Conservation (phyloP, 2,888 invertebrate genomes). For the Falcaria lacertinaria region DNA sequence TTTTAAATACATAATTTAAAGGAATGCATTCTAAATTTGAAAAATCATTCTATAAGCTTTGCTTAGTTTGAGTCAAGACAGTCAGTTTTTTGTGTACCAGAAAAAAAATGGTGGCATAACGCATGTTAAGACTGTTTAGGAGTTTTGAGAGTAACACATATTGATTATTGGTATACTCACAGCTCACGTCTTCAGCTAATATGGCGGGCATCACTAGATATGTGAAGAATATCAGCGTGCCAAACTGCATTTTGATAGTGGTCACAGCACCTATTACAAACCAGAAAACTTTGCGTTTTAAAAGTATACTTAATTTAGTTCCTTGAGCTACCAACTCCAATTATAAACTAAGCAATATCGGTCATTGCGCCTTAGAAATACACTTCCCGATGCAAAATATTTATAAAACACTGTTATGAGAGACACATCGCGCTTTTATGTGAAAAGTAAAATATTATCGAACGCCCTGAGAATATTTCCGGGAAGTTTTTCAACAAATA, state of each 20-base stretch:
- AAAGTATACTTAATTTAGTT: neutral
- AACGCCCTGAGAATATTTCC: slow-evolving; percentile 34
- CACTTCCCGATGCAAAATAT: slow-evolving; percentile 42
- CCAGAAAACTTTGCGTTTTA: too few species aligned
- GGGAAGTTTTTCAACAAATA: slow-evolving; percentile 42
- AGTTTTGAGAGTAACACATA: too few species aligned
- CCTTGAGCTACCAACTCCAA: slow-evolving; percentile 4
- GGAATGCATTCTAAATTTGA: too few species aligned
- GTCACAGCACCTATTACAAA: slow-evolving; percentile 15
- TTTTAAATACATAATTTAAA: too few species aligned
- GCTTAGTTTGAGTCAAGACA: too few species aligned
- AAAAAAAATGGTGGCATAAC: too few species aligned
- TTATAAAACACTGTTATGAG: slow-evolving; percentile 53
- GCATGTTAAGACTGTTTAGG: too few species aligned
- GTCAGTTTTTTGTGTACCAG: slow-evolving; percentile 1
- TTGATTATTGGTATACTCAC: too few species aligned
- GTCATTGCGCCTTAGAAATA: slow-evolving; percentile 47
- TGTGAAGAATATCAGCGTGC: slow-evolving; percentile 35
- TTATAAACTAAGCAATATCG: slow-evolving; percentile 7
- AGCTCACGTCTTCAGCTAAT: slow-evolving; percentile 64
- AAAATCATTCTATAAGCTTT: too few species aligned
- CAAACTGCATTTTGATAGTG: slow-evolving; percentile 43
- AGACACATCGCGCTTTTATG: slow-evolving; percentile 33
- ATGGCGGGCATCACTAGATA: slow-evolving; percentile 39
- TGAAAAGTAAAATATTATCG: slow-evolving; percentile 54